Evolutionary conservation across 1,140 invertebrate species (phyloP).

Genomic region (Dreissena polymorpha): DNA sequence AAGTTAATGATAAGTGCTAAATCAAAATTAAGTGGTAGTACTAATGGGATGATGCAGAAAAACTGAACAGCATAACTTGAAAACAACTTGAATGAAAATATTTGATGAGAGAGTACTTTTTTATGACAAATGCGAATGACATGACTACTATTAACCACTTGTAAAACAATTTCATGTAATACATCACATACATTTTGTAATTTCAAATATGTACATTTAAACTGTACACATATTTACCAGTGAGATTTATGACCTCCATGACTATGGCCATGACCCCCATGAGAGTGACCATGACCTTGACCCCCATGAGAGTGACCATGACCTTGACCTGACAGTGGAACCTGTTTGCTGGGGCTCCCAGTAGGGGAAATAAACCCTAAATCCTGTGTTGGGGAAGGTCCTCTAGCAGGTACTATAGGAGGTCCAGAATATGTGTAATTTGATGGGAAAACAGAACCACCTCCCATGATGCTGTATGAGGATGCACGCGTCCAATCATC

Average conservation of each 20-base stretch:
- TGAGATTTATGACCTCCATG: constrained; percentile 17
- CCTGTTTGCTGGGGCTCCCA: constrained; percentile 4
- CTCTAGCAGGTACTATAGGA: constrained; percentile 27
- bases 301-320: constrained; percentile 21
- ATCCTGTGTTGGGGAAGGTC: constrained; percentile 55
- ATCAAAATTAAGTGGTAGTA: no score
- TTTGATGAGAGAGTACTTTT: no score
- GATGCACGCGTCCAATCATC: constrained; percentile 80
- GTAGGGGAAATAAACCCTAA: background rate
- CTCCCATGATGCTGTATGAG: constrained; percentile 59
- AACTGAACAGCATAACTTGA: no score
- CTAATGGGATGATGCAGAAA: no score
- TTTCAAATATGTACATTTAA: no score
- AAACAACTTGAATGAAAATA: no score
- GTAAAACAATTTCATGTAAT: no score
- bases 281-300: constrained; percentile 45
- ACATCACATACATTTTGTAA: no score
- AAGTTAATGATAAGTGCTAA: no score
- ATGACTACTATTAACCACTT: no score
- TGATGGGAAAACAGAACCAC: constrained; percentile 44
- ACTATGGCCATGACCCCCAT: constrained; percentile 54
- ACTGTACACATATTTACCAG: background rate
- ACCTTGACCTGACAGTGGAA: background rate
- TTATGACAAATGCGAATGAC: no score
- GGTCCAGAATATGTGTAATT: constrained; percentile 46